Percentiles rank a stretch among this genome's conserved stretches.
Conservation (phyloP, 2,797 vertebrate species). For the Nyctibius grandis region DNA sequence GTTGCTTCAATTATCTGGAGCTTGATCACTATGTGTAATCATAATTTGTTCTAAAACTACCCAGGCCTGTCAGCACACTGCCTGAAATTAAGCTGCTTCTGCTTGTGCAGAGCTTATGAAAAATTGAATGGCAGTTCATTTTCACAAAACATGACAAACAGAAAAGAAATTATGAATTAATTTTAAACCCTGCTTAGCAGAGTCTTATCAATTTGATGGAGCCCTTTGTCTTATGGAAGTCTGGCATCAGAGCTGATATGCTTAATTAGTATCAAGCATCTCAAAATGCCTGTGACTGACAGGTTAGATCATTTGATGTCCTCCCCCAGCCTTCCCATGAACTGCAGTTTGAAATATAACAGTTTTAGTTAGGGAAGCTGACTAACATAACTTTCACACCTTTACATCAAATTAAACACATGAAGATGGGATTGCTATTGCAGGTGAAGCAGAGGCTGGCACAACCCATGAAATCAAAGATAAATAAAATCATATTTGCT, state of each 20-base stretch:
- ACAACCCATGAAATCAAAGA: neutral
- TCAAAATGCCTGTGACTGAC: slow-evolving; percentile 71
- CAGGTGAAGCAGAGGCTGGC: neutral
- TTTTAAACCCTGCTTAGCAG: slow-evolving; percentile 77
- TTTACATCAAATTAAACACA: slow-evolving; percentile 43
- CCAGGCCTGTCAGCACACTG: slow-evolving; percentile 70
- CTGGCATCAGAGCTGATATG: slow-evolving; percentile 70
- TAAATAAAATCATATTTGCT: neutral
- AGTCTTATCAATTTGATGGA: slow-evolving; percentile 79
- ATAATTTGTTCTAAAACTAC: slow-evolving; percentile 73
- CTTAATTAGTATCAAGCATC: slow-evolving; percentile 77
- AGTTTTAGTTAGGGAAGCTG: slow-evolving; percentile 44
- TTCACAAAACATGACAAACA: slow-evolving; percentile 79
- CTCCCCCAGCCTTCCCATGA: neutral
- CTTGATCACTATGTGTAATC: slow-evolving; percentile 72
- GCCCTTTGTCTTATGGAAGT: slow-evolving; percentile 75
- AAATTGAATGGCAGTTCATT: slow-evolving; percentile 82
- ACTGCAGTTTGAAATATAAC: slow-evolving; percentile 47
- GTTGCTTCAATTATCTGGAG: slow-evolving; percentile 64
- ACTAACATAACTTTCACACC: slow-evolving; percentile 38
- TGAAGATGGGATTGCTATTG: neutral
- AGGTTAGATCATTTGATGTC: slow-evolving; percentile 61
- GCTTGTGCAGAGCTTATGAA: slow-evolving; percentile 70
- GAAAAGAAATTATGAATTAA: slow-evolving; percentile 82
- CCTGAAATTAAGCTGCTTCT: slow-evolving; percentile 76